Evolutionary conservation across 2,888 invertebrate species (phyloP).

Genomic region (Julus scanicus): DNA sequence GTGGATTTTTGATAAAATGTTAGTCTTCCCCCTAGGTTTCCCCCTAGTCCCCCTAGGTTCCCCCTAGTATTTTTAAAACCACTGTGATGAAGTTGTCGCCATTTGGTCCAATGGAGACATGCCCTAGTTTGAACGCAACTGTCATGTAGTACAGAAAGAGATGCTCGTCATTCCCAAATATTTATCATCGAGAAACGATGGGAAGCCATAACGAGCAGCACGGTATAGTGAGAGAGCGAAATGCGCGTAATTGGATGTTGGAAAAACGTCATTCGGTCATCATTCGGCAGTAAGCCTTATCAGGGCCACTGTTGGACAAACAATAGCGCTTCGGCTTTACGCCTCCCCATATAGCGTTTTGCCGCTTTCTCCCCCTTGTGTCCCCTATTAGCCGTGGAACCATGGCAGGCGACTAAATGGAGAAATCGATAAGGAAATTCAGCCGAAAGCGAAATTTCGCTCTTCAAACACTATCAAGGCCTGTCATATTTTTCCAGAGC

Average conservation of each 20-base stretch:
- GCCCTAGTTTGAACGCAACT: no score
- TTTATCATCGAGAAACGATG: constrained; percentile 6
- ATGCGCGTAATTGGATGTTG: constrained; percentile 19
- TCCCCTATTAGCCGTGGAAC: not conserved
- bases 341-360: not conserved
- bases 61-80: no score
- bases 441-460: constrained; percentile 37
- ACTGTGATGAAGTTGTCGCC: no score
- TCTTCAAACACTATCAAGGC: constrained; percentile 17
- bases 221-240: not conserved
- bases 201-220: not conserved
- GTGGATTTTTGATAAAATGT: no score
- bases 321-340: not conserved
- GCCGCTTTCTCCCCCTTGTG: not conserved
- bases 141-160: not conserved
- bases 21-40: no score
- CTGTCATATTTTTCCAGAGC: constrained; percentile 38
- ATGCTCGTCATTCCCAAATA: not conserved
- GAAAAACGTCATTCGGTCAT: constrained; percentile 24
- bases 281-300: constrained; percentile 31
- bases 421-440: constrained; percentile 43
- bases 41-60: no score
- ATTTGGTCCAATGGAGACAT: no score
- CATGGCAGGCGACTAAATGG: constrained; percentile 11
- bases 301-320: constrained; percentile 1